These are phyloP conservation scores for Diadumene lineata DNA, from an alignment of 92 coral and sea anemone genomes.

Conservation along the genomic window DNA sequence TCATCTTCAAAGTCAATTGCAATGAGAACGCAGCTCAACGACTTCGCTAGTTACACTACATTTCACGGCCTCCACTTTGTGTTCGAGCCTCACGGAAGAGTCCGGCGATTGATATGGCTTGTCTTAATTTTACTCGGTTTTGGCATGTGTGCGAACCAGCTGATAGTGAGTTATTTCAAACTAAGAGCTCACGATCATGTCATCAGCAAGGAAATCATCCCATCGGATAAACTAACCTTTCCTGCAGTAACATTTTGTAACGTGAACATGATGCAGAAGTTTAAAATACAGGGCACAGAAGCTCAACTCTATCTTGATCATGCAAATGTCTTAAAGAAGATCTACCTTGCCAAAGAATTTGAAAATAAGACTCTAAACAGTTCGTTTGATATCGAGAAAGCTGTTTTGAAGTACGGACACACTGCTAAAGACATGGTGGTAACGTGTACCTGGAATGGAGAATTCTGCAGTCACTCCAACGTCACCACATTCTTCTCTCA, in stretches of 20 bases:
- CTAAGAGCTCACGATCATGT: conserved; percentile 25
- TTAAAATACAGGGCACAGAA: conserved; percentile 43
- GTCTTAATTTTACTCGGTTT: conserved; percentile 17
- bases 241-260: conserved; percentile 62
- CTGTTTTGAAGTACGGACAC: conserved; percentile 50
- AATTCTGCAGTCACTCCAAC: conserved; percentile 47
- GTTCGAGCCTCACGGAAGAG: not conserved
- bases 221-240: conserved; percentile 23
- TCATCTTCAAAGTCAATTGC: too few species aligned
- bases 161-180: conserved; percentile 24
- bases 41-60: conserved; percentile 53
- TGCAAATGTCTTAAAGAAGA: conserved; percentile 1
- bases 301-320: conserved; percentile 45
- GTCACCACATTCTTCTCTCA: conserved; percentile 49
- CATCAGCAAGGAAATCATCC: conserved; percentile 19
- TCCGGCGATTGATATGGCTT: conserved; percentile 44
- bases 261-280: conserved; percentile 46
- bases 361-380: not conserved
- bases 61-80: conserved; percentile 53
- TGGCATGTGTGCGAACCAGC: not conserved
- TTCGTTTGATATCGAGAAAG: conserved; percentile 50
- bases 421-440: conserved; percentile 39
- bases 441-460: conserved; percentile 50
- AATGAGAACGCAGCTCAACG: too few species aligned
- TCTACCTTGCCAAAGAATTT: not conserved